Base-by-base conservation (phyloP, 2,888 invertebrate genomes). In the Galerucella pusilla region DNA sequence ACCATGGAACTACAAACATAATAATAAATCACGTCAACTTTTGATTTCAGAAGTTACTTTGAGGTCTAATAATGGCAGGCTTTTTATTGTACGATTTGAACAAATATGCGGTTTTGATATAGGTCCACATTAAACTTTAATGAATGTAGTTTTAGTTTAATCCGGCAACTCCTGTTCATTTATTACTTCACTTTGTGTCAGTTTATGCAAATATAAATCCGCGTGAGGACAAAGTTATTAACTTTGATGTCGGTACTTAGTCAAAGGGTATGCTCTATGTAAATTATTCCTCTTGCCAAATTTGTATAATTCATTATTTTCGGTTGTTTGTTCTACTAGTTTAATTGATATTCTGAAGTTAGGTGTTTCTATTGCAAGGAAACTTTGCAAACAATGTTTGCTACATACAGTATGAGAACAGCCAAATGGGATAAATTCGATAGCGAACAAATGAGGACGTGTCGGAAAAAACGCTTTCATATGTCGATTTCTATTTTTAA, bases 101-200 rank as follows among this genome's bases (percentile, higher is more conserved):
- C 75, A 73, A 75, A 73, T 70, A 70, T 60, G n/a, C 52, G 25
- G 61, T 46, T 70, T 45, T 70, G 73, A 73, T 75, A 70, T 66
- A 73, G 66, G 57, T 67, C 25, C 49, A 66, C 70, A 70, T 66
- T 66, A 74, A 74, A 71, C 52, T 75, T 72, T 35, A 69, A 71
- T 70, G 59, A 73, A 70, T 67, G 73, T 70, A 70, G 73, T 75
- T 75, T 69, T 61, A 63, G 75, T 73, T 75, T 70, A 69, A 75
- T 75, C 73, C 73, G 28, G 67, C 59, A 75, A 75, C 69, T 73
- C 68, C 65, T 64, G 75, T 60, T 61, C 65, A 75, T 75, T 72
- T 72, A 72, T 72, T 69, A 72, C 68, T 49, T 65, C 60, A 66
- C 65, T 71, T 54, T 68, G 60, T 68, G 68, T 46, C 35, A 60